Evolutionary conservation across 2,113 vertebrate species (phyloP), one percentile per base, ranked within the genome.

Genomic region (Barbus barbus): DNA sequence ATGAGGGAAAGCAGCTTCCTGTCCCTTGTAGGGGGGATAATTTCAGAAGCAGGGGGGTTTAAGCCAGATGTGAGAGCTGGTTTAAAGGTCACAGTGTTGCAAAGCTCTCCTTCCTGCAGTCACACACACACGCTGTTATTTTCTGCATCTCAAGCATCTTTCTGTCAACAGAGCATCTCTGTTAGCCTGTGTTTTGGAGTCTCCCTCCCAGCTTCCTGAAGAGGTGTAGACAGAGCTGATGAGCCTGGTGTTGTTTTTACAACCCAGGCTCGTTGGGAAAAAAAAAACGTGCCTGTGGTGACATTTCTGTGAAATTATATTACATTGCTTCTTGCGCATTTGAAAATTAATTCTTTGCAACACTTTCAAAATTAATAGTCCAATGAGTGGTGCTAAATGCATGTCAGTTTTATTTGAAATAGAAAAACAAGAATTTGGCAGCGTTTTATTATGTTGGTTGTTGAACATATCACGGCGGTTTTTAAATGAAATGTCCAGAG

Each of bases 91-190:
- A 95, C 95, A 95, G 95, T 89, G 92, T 94, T 86, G 93, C 91
- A 94, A 93, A 94, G 94, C 93, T 92, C 93, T 93, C 92, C 90
- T 92, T 93, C 89, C 94, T 92, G 94, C 87, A 81, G 61, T 65
- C 82, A 92, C 94, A 92, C 94, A 89, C 60, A 78, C 28, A 67
- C 51, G 44, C 61, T 88, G 51, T 53, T 84, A 67, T 71, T 74
- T 69, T 58, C 73, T 91, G 93, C 26, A 51, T 78, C 26, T 83
- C 31, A 61, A 58, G 83, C 94, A 93, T 96, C 94, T 96, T 96
- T 95, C 94, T 96, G 93, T 96, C 95, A 95, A 95, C 95, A 93
- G 95, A 95, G 95, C 93, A 90, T 91, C 92, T 95, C 93, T 78
- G 38, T 95, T 86, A 92, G 92, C 92, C 76, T 93, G 94, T 95